A percentile compares a stretch with the other conserved stretches of the same genome.
Evolutionary conservation across 2,113 vertebrate species (phyloP).

Genomic region (Chiloscyllium plagiosum): DNA sequence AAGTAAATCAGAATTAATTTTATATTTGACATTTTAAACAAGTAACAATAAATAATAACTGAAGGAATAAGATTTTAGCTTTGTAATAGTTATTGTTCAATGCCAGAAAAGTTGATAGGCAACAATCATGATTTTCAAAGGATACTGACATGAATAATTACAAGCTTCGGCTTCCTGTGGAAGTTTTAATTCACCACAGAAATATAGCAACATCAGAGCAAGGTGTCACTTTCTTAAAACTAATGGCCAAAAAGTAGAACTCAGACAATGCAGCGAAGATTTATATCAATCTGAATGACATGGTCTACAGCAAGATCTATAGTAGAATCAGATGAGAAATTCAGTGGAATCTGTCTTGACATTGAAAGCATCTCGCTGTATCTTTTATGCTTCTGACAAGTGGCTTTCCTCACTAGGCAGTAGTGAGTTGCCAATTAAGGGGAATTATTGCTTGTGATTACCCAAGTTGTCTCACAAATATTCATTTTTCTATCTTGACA

Average conservation of each 20-base stretch:
- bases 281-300: no score
- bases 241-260: neutral
- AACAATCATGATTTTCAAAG: neutral
- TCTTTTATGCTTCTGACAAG: no score
- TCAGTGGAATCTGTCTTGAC: no score
- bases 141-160: neutral
- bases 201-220: neutral
- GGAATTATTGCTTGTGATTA: no score
- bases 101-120: neutral
- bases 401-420: no score
- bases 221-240: neutral
- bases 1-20: neutral
- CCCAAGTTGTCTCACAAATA: no score
- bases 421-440: no score
- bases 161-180: neutral
- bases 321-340: no score
- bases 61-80: neutral
- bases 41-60: no score
- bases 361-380: no score
- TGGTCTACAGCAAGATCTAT: no score
- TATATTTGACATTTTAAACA: neutral
- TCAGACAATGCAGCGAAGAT: neutral
- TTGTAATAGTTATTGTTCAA: neutral
- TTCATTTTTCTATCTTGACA: no score
- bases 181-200: neutral